phyloP scores from a whole-genome alignment of 2,113 vertebrate species.

The Eretmodus cyanostictus region DNA sequence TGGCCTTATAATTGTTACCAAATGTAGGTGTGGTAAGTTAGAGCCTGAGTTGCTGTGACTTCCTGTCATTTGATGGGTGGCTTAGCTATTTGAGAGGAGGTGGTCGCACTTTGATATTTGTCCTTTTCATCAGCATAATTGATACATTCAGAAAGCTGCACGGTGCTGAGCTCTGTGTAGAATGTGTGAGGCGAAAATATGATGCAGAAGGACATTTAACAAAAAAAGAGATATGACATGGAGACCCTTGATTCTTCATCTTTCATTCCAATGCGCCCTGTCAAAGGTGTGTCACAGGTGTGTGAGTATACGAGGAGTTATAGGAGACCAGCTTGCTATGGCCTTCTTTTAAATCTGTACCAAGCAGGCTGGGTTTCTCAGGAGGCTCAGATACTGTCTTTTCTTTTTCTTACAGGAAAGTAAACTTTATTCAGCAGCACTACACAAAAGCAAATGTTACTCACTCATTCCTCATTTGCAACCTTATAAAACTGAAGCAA shows the following conservation, averaged over 20 bases:
- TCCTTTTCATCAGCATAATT: slow-evolving; percentile 22
- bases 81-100: neutral
- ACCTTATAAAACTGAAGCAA: neutral
- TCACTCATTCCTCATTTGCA: neutral
- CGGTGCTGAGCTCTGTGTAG: neutral
- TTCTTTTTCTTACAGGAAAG: neutral
- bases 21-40: slow-evolving; percentile 33
- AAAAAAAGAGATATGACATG: no score
- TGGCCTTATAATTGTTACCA: slow-evolving; percentile 45
- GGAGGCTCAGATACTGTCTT: neutral
- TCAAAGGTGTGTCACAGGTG: neutral
- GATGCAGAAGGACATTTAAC: neutral
- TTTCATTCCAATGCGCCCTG: neutral
- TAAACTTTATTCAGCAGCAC: neutral
- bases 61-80: slow-evolving; percentile 18
- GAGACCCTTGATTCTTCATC: neutral
- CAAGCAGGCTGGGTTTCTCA: neutral
- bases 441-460: neutral
- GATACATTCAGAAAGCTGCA: neutral
- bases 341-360: neutral
- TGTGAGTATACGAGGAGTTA: neutral
- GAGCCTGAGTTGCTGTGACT: neutral
- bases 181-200: neutral
- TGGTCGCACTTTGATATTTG: slow-evolving; percentile 14
- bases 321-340: neutral